phyloP scores from a whole-genome alignment of 2,888 invertebrate genomes.

The Epirrhoe alternata region DNA sequence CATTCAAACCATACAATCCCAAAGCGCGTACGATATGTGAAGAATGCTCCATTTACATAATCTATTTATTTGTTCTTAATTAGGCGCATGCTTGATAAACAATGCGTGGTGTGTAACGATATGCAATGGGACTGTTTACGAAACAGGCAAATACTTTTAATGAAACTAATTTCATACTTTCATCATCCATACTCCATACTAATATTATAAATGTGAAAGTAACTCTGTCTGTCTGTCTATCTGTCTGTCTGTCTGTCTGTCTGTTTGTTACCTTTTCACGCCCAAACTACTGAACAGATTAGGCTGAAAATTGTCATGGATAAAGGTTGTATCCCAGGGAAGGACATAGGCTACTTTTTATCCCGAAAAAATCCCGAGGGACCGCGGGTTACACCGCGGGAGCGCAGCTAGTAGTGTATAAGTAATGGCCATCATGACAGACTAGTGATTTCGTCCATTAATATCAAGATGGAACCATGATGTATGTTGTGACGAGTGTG shows the following conservation, averaged over 20 bases:
- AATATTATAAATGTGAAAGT: too few relatives aligned
- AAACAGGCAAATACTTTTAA: conserved; percentile 14
- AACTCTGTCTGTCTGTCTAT: too few relatives aligned
- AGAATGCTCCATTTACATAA: conserved; percentile 35
- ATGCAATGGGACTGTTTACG: conserved; percentile 23
- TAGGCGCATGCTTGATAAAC: conserved; percentile 31
- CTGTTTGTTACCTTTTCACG: too few relatives aligned
- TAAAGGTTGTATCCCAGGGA: too few relatives aligned
- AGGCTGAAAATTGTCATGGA: too few relatives aligned
- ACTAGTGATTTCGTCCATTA: conserved; percentile 15
- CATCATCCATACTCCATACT: not conserved
- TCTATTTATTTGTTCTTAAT: conserved; percentile 40
- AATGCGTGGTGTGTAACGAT: conserved; percentile 29
- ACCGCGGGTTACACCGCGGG: too few relatives aligned
- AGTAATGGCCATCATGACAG: conserved; percentile 11
- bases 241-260: too few relatives aligned
- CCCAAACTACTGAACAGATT: too few relatives aligned
- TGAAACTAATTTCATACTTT: conserved; percentile 11
- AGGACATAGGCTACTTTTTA: too few relatives aligned
- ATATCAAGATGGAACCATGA: too few relatives aligned
- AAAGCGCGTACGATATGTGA: conserved; percentile 17
- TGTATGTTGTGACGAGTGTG: conserved; percentile 1
- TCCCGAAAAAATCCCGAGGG: too few relatives aligned
- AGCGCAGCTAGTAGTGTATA: too few relatives aligned
- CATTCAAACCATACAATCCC: conserved; percentile 17